Evolutionary conservation across 2,113 vertebrate genomes (phyloP), one percentile per base, ranked within the genome.

Genomic region (Pelodiscus sinensis): DNA sequence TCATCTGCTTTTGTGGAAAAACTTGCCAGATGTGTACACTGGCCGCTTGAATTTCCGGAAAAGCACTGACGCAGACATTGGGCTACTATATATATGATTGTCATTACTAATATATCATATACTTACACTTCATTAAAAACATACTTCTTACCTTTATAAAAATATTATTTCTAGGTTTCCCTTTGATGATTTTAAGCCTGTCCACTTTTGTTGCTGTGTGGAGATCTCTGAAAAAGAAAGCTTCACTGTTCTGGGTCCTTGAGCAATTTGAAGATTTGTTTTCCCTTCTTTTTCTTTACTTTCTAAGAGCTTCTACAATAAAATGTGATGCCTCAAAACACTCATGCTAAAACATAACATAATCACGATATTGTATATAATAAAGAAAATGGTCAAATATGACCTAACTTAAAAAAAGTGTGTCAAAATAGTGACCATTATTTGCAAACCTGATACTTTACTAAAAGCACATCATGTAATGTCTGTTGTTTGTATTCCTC

Each of bases 261-360:
- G 73, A 96, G 57, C 55, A 96, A 90, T 92, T 7, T 87, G 56
- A 95, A 95, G 86, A 87, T 95, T 57, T 96, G 79, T 82, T 96
- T 97, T 85, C 12, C 56, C 55, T 85, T 90, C 5, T 89, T 90
- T 97, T 62, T 81, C 75, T 94, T 96, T 54, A 88, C 77, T 97
- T 95, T 96, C 75, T 54, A 85, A 92, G 89, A 95, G 57, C 77
- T 92, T 96, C 82, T 92, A 85, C 96, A 94, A 90, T 88, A 96
- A 96, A 97, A 96, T 90, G 62, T 60, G 81, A 88, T 87, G 80
- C 84, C 93, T 94, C 92, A 93, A 92, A 97, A 97, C 95, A 92
- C 44, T 92, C 92, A 94, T 94, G 93, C 77, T 96, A 96, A 96
- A 85, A 16, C 52, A 97, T 79, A 85, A 89, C 96, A 96, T 89